Conservation (phyloP, 2,797 vertebrate species). For the Kryptolebias ocellatus region DNA sequence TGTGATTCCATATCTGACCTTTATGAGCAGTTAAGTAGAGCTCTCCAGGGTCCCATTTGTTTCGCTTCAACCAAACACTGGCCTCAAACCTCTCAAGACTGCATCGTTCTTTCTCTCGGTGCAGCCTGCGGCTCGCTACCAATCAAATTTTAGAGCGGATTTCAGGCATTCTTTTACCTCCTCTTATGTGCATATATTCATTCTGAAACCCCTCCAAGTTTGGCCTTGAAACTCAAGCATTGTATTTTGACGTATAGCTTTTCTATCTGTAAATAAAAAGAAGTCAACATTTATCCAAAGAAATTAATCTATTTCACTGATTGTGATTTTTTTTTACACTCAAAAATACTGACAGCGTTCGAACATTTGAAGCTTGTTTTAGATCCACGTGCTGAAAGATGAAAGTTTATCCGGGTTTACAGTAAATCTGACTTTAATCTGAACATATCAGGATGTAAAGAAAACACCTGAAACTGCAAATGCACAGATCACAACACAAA, state of each 20-base stretch:
- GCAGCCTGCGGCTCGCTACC: constrained; percentile 17
- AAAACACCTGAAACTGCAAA: too few relatives aligned
- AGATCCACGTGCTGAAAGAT: too few relatives aligned
- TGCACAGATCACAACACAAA: too few relatives aligned
- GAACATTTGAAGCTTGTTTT: too few relatives aligned
- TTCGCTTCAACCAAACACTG: constrained; percentile 65
- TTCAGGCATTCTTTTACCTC: constrained; percentile 2
- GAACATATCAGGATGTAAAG: too few relatives aligned
- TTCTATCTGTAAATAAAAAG: not conserved
- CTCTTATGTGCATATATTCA: not conserved
- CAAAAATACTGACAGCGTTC: too few relatives aligned
- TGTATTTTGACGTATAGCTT: not conserved
- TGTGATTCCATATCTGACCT: constrained; percentile 80
- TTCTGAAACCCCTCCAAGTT: not conserved
- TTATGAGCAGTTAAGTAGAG: constrained; percentile 74
- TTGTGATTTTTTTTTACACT: too few relatives aligned
- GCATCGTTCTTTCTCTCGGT: constrained; percentile 15
- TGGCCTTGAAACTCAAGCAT: not conserved
- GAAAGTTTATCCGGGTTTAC: too few relatives aligned
- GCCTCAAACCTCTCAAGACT: constrained; percentile 46
- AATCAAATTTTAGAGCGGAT: constrained; percentile 12
- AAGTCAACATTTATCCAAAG: too few relatives aligned
- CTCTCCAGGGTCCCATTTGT: constrained; percentile 78
- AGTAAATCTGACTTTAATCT: too few relatives aligned
- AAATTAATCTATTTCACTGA: not conserved